Base-by-base conservation (phyloP, 2,888 invertebrate genomes). In the Didymodactylos carnosus region DNA sequence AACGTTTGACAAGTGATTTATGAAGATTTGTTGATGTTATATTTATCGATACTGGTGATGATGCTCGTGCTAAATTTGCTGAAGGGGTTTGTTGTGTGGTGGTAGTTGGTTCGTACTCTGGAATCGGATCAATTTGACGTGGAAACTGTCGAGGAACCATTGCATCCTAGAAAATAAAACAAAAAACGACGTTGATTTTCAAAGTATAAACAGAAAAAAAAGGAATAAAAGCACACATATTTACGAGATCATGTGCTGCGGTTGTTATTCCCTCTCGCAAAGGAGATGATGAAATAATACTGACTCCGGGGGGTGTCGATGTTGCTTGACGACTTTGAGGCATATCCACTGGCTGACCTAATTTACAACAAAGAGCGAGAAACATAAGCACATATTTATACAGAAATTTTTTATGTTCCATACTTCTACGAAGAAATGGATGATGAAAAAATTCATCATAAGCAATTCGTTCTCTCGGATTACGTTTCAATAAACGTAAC, bases 371-470 rank as follows among this genome's bases (percentile, higher is more conserved):
- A 29, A 6, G 19, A 49, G n/a, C 8, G 19, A 27, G 0, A 51
- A 8, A 3, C 16, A 19, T n/a, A 14, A 35, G n/a, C n/a, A n/a
- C n/a, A 16, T 1, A 19, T 10, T 29, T 14, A 13, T 11, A 3
- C 5, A 23, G n/a, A 6, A 25, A 1, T 11, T 39, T 35, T 39
- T 39, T 69, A 2, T 39, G 4, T 11, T 6, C 10, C 2, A 39
- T 23, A 70, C 41, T 40, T 70, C 46, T 51, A 13, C 16, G 2
- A 23, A 75, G 41, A 41, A 75, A 75, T 41, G 40, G 35, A 51
- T 75, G 75, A 49, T 39, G 69, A 29, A 69, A 72, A 75, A 75
- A 75, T 27, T 72, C 72, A 43, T 75, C 72, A 69, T 72, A 75
- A 69, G 72, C 71, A n/a, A 75, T 75, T 23, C 75, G 62, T 69